Evolutionary conservation across 2,113 vertebrate genomes (phyloP), one percentile per base, ranked within the genome.

Genomic region (Bettongia penicillata): DNA sequence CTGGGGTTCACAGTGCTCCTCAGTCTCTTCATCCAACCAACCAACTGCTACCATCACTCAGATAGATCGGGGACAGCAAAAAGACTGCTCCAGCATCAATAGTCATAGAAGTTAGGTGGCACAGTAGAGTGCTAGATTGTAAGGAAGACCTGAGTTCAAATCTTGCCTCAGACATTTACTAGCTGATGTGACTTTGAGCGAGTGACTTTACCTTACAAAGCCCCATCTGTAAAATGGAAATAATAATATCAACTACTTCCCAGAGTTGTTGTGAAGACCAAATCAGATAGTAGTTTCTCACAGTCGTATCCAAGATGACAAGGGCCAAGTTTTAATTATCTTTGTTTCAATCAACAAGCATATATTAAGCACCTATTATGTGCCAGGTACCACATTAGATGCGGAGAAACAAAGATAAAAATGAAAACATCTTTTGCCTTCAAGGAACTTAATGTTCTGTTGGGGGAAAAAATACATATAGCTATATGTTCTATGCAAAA

Each of bases 121-220:
- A 37, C 10, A 16, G 12, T 68, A 3, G 28, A 61, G 28, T 9
- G 8, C 57, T 61, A 61, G 26, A 61, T 61, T 12, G 12, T 68
- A 37, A 68, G 1, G 31, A 68, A 68, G 61, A 68, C 12, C 31
- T 68, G 61, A 68, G 61, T 37, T 68, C 61, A 37, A 68, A 92
- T 28, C 28, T 93, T 90, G 53, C 10, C 52, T 93, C 93, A 92
- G 50, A 43, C 49, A 57, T 49, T 92, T 94, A 92, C 12, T 93
- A 93, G 55, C 43, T 94, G 31, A 48, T 92, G 96, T 77, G 93
- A 53, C 14, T 5, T 53, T 89, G 50, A 77, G 37, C 28, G 94
- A 95, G 91, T 57, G 48, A 26, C 51, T 89, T 53, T 53, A 94
- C 90, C 43, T 43, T 97, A 93, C 55, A 49, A 84, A 90, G 25